These are phyloP conservation scores for Deroplatys truncata DNA, from an alignment of 2,888 invertebrate species.

Conservation along the genomic window DNA sequence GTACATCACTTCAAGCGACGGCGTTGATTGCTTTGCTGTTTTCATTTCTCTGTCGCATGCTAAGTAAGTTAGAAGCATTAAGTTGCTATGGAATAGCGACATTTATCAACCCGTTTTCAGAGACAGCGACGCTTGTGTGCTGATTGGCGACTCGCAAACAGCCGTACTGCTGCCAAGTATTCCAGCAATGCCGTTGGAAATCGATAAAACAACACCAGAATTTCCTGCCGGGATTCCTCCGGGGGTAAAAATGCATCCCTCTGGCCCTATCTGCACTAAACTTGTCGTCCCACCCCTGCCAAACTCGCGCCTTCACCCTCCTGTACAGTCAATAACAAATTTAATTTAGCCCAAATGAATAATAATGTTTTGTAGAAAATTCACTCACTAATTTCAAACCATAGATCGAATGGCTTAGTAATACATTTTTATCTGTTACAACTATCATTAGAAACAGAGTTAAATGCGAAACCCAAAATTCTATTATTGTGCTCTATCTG, in stretches of 20 bases:
- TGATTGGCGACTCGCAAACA: background rate
- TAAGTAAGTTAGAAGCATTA: background rate
- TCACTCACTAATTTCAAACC: too few relatives aligned
- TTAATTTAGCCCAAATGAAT: background rate
- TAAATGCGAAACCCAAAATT: too few relatives aligned
- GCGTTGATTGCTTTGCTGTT: background rate
- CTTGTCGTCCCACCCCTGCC: background rate
- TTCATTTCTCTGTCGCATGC: background rate
- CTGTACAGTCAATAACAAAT: background rate
- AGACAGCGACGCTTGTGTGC: background rate
- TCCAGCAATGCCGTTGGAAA: constrained; percentile 12
- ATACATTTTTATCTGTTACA: too few relatives aligned
- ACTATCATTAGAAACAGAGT: too few relatives aligned
- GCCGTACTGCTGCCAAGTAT: background rate
- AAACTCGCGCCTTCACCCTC: background rate
- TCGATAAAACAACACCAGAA: constrained; percentile 23
- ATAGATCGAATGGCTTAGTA: too few relatives aligned
- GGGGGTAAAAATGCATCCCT: background rate
- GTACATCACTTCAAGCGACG: too few relatives aligned
- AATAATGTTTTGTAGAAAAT: too few relatives aligned
- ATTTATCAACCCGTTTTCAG: background rate
- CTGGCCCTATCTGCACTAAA: background rate
- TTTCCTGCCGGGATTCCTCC: constrained; percentile 4
- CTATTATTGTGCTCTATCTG: too few relatives aligned
- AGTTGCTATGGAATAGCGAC: background rate